Base-by-base conservation (phyloP, 2,888 invertebrate species). In the Tribolium freemani region DNA sequence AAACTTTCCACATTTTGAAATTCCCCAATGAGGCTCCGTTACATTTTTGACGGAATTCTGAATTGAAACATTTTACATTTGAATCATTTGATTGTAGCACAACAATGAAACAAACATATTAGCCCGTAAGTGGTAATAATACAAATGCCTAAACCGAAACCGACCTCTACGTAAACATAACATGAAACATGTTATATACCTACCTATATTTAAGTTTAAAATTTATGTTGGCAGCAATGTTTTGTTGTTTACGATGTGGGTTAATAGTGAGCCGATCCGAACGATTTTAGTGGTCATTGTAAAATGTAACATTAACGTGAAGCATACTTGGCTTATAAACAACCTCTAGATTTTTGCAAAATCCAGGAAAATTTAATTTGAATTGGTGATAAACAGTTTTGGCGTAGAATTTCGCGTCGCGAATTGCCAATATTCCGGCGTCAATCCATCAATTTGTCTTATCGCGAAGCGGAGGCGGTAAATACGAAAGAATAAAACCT, bases 401-500 rank as follows among this genome's bases (percentile, higher is more conserved):
- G 26, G 1, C 5, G 26, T 26, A 3, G 26, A 26, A 3, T 26
- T 5, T 26, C 5, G 26, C 26, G 26, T 26, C 26, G 26, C 26
- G 26, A 3, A 26, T 26, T 26, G 26, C 0, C 26, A 26, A 26
- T 26, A 26, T 71, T 71, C 57, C 64, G 54, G 11, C 38, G 64
- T 57, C 71, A 64, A 71, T 64, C 64, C 64, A 71, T 71, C 71
- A 71, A 64, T 71, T 70, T 70, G 70, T 64, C 63, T 70, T 63
- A 64, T 64, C 57, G 75, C 21, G 69, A 60, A 70, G 26, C 63
- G 56, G 44, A 69, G 61, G 69, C 76, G 75, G 76, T 75, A 75
- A 75, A 74, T 72, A 66, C 72, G 48, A 64, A 63, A 66, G 60
- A 76, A 76, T 76, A 77, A 79, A 73, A 73, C 61, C 77, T 75